Conservation (phyloP, 2,888 invertebrate species). For the Plusia festucae region DNA sequence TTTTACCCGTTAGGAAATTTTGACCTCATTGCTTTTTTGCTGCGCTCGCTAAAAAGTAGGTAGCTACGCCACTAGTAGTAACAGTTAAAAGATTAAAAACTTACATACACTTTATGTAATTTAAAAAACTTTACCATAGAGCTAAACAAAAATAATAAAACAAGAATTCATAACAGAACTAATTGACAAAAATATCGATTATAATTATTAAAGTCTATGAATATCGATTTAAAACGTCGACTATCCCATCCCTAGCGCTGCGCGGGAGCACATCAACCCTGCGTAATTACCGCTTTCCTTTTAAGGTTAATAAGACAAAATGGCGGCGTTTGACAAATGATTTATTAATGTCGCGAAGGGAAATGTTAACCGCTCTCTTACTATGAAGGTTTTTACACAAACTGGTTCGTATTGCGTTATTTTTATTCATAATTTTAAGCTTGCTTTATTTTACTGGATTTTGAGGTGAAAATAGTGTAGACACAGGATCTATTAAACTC, state of each 20-base stretch:
- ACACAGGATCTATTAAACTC: too few relatives aligned
- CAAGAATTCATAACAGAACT: too few relatives aligned
- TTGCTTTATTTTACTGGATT: neutral
- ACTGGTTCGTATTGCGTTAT: conserved; percentile 15
- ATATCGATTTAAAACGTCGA: conserved; percentile 24
- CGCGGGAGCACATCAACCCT: conserved; percentile 57
- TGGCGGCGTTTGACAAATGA: conserved; percentile 81
- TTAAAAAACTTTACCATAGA: neutral
- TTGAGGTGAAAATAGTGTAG: too few relatives aligned
- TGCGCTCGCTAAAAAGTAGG: neutral
- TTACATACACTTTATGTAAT: neutral
- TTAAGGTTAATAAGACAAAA: conserved; percentile 82
- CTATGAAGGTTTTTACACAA: conserved; percentile 23
- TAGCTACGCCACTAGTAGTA: neutral
- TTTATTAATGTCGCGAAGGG: conserved; percentile 72
- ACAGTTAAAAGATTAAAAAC: neutral
- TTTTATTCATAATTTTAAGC: conserved; percentile 28
- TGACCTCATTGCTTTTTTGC: neutral
- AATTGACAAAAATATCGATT: neutral
- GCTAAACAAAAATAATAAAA: too few relatives aligned
- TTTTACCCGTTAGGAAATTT: conserved; percentile 16
- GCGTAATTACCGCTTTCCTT: conserved; percentile 76
- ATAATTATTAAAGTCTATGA: neutral
- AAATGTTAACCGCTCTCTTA: conserved; percentile 71
- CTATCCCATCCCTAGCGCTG: conserved; percentile 44